Conservation (phyloP, 2,888 invertebrate genomes). For the Gymnoscelis rufifasciata region DNA sequence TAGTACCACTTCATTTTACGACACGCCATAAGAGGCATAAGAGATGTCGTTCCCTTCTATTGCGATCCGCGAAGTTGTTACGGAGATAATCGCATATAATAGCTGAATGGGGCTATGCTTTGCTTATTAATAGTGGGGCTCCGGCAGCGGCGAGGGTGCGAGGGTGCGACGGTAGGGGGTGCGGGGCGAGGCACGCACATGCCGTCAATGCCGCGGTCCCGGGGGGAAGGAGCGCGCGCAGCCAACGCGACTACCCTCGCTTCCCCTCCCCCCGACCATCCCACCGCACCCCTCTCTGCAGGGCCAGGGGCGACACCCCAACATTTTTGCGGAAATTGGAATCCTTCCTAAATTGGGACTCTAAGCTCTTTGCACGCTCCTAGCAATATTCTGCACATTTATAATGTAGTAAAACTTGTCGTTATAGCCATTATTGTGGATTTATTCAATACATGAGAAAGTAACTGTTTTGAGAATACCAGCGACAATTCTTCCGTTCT, state of each 20-base stretch:
- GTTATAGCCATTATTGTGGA: slow-evolving; percentile 9
- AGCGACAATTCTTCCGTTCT: not conserved
- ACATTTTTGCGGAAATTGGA: slow-evolving; percentile 72
- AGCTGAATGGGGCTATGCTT: slow-evolving; percentile 52
- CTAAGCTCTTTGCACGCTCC: slow-evolving; percentile 28
- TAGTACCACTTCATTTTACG: slow-evolving; percentile 40
- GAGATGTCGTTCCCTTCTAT: slow-evolving; percentile 4
- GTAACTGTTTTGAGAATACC: not conserved
- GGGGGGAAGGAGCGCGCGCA: slow-evolving; percentile 36
- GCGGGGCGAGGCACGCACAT: slow-evolving; percentile 45
- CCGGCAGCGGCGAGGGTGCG: slow-evolving; percentile 36
- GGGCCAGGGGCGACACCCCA: slow-evolving; percentile 55
- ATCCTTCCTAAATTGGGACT: slow-evolving; percentile 48
- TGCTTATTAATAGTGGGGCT: slow-evolving; percentile 58
- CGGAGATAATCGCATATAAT: slow-evolving; percentile 51
- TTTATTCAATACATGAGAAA: not conserved
- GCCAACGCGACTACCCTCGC: slow-evolving; percentile 51
- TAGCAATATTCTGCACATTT: slow-evolving; percentile 18
- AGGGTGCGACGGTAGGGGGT: slow-evolving; percentile 27
- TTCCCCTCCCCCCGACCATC: slow-evolving; percentile 35
- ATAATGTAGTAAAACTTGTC: slow-evolving; percentile 16
- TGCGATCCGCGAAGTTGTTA: slow-evolving; percentile 40
- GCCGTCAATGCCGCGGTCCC: slow-evolving; percentile 52
- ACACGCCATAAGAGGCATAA: not conserved
- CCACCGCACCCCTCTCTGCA: slow-evolving; percentile 54